Evolutionary conservation across 2,113 vertebrate genomes (phyloP), one percentile per base, ranked within the genome.

Genomic region (Calyptommatus sinebrachiatus): DNA sequence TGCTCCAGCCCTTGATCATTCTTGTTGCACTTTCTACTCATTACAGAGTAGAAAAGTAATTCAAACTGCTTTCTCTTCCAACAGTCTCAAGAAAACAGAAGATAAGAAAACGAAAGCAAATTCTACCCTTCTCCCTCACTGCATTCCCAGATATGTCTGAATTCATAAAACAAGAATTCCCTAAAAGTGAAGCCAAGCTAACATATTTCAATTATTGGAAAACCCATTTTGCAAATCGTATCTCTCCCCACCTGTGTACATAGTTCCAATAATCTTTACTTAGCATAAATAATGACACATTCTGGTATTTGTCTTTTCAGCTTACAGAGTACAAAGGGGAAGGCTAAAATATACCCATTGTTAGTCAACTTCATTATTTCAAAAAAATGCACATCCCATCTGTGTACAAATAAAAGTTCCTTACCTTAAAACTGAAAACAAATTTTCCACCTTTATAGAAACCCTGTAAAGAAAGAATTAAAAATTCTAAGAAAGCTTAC

Each of bases 381-480:
- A 69, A 11, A 11, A 31, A 67, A 28, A 74, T 12, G 35, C 60
- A 10, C 18, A 68, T 46, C 61, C 14, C n/a, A 62, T 8, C 20
- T 45, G 45, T 12, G 62, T 24, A 35, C 60, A 68, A 14, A 28
- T 8, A 60, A 65, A 20, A 31, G 29, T 4, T 26, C 82, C 96
- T 96, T 88, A 98, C 97, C 97, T 98, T 98, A 96, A 98, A 98
- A 92, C 97, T 97, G 96, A 98, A 98, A 82, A 98, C 96, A 91
- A 98, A 98, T 83, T 97, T 97, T 28, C 97, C 97, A 67, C 96
- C 96, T 94, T 98, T 98, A 89, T 98, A 98, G 92, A 98, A 97
- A 46, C 97, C 97, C 97, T 98, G 86, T 0, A 83, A 71, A 31
- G 86, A 22, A 82, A 81, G 8, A 60, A 48, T 75, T 69, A 61